Percentiles rank a stretch among this genome's conserved stretches.
Conservation (phyloP, 2,797 vertebrate genomes). For the Phyllotis vaccarum region DNA sequence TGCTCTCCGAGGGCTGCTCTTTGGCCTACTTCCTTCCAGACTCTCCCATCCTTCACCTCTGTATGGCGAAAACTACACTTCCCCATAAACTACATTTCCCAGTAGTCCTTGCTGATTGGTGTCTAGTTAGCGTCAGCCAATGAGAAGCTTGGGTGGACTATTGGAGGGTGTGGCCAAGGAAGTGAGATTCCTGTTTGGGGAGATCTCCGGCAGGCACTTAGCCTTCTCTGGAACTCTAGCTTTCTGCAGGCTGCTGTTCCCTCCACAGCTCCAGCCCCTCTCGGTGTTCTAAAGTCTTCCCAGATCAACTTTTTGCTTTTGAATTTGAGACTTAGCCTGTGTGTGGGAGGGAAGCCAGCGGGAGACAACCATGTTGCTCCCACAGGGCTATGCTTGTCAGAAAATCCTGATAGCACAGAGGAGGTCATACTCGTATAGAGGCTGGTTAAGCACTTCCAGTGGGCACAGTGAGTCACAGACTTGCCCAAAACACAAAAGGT, state of each 20-base stretch:
- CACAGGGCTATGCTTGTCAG: background rate
- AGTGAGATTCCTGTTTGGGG: background rate
- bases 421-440: background rate
- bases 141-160: background rate
- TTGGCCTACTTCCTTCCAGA: background rate
- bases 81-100: conserved; percentile 2
- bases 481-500: background rate
- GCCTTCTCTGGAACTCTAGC: background rate
- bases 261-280: background rate
- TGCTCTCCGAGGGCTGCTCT: no score
- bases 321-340: background rate
- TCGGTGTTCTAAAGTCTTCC: background rate
- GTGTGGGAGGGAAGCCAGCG: background rate
- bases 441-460: background rate
- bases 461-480: background rate
- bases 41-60: background rate
- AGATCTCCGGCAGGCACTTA: no score
- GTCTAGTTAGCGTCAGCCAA: background rate
- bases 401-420: background rate
- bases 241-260: background rate
- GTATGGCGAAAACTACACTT: background rate
- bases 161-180: background rate
- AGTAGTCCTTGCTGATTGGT: background rate
- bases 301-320: background rate
- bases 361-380: background rate